phyloP scores from a whole-genome alignment of 2,888 invertebrate genomes.

The Noctua janthina region DNA sequence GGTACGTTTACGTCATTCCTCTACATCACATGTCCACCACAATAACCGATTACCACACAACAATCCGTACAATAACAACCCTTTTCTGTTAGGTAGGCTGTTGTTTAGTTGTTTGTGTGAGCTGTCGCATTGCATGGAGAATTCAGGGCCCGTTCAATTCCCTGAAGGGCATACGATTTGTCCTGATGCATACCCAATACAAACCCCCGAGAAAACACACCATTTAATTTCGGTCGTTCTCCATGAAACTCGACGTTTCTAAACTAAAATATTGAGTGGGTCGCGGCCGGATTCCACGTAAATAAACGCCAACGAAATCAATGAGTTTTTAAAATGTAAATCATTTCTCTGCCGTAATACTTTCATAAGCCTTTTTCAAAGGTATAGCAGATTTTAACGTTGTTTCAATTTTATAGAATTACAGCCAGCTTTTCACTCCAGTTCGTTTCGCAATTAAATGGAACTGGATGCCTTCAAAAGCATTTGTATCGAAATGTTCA shows the following conservation, averaged over 20 bases:
- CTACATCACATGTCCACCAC: background rate
- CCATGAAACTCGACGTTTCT: slow-evolving; percentile 16
- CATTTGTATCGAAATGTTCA: slow-evolving; percentile 51
- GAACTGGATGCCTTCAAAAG: slow-evolving; percentile 55
- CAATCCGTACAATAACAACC: background rate
- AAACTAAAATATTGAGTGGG: slow-evolving; percentile 37
- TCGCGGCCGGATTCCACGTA: slow-evolving; percentile 19
- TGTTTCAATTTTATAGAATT: slow-evolving; percentile 56
- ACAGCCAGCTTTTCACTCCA: slow-evolving; percentile 43
- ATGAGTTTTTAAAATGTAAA: slow-evolving; percentile 53
- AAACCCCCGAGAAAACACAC: background rate
- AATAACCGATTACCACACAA: background rate
- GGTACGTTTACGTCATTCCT: too few relatives aligned
- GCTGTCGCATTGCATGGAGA: background rate
- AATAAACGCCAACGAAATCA: slow-evolving; percentile 51
- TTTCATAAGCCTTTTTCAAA: slow-evolving; percentile 59
- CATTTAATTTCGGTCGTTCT: slow-evolving; percentile 14
- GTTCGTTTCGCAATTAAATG: slow-evolving; percentile 61
- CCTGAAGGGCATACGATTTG: slow-evolving; percentile 10
- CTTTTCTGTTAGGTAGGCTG: background rate
- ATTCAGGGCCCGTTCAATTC: background rate
- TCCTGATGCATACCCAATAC: background rate
- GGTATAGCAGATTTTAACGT: slow-evolving; percentile 47
- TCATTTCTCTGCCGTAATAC: slow-evolving; percentile 48
- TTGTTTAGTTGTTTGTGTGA: background rate